A percentile compares a stretch with the other conserved stretches of the same genome.
phyloP scores from a whole-genome alignment of 2,113 vertebrate genomes.

The Electrona antarctica region DNA sequence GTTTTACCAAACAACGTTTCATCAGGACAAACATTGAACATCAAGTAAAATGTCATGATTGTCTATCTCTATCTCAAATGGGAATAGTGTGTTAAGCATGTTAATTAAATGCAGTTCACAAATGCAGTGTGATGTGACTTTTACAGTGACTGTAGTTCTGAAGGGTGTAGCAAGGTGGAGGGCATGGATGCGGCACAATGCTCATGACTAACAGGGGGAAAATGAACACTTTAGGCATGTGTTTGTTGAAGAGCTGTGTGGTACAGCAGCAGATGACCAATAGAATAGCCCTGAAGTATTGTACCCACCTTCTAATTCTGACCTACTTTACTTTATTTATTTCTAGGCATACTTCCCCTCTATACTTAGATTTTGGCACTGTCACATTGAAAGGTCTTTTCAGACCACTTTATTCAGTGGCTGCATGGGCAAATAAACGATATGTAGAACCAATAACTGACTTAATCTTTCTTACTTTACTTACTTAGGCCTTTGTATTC shows the following conservation, averaged over 20 bases:
- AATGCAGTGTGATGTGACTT: too few relatives aligned
- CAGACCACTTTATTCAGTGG: neutral
- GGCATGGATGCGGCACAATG: conserved; percentile 27
- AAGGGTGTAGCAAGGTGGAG: neutral
- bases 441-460: too few relatives aligned
- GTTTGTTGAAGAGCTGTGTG: conserved; percentile 32
- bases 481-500: too few relatives aligned
- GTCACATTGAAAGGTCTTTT: neutral
- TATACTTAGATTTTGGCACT: neutral
- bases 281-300: conserved; percentile 5
- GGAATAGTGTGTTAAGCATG: too few relatives aligned
- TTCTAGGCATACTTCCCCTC: conserved; percentile 1
- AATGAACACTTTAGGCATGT: neutral
- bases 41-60: too few relatives aligned
- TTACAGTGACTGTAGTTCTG: neutral
- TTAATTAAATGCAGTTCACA: too few relatives aligned
- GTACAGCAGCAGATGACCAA: conserved; percentile 22
- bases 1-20: too few relatives aligned
- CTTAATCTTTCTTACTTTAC: too few relatives aligned
- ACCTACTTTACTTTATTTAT: conserved; percentile 16
- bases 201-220: conserved; percentile 16
- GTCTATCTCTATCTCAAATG: too few relatives aligned
- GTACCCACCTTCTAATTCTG: neutral
- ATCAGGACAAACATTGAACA: too few relatives aligned
- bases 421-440: too few relatives aligned